Conservation (phyloP, 2,888 invertebrate species). For the Lottia gigantea region DNA sequence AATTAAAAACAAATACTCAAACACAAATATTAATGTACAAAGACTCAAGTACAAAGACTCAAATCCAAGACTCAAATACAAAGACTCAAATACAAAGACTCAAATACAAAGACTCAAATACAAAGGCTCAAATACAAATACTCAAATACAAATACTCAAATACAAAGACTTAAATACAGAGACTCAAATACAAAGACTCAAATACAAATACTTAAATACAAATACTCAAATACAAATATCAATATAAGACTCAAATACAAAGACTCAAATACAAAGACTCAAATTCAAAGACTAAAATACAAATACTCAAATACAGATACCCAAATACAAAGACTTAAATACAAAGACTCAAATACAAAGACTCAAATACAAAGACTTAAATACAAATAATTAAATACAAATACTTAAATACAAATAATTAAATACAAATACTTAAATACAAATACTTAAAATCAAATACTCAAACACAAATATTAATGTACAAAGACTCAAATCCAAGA, state of each 20-base stretch:
- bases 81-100: constrained; percentile 13
- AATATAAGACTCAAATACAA: constrained; percentile 12
- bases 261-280: not conserved
- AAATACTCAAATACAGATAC: constrained; percentile 11
- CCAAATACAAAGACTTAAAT: not conserved
- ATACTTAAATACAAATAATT: constrained; percentile 1
- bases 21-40: too few species aligned
- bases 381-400: too few species aligned
- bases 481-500: too few species aligned
- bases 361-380: not conserved
- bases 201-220: constrained; percentile 10
- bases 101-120: not conserved
- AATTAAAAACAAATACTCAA: too few species aligned
- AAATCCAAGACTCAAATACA: too few species aligned
- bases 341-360: constrained; percentile 4
- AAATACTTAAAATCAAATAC: constrained; percentile 12
- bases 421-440: not conserved
- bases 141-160: constrained; percentile 16
- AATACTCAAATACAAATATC: not conserved
- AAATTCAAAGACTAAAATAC: too few species aligned
- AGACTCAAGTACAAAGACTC: too few species aligned
- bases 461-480: not conserved
- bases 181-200: too few species aligned
- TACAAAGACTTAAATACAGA: not conserved
- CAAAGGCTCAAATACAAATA: not conserved